phyloP scores from a whole-genome alignment of 92 coral and sea anemone species.

The Blastomussa wellsi region DNA sequence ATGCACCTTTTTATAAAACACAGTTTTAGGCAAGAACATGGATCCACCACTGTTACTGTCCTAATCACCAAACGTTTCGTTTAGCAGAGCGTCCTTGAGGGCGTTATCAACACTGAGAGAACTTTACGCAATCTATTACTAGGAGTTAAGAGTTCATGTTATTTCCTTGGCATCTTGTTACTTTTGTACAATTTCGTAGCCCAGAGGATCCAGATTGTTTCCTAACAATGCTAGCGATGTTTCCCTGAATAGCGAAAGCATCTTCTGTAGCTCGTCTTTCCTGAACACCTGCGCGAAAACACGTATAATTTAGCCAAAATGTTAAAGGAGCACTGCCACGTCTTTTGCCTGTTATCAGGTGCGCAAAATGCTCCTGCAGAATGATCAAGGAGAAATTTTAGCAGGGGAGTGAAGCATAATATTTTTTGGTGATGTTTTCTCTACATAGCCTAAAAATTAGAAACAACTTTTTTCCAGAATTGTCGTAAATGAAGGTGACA shows the following conservation, averaged over 20 bases:
- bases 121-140: not conserved
- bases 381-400: no score
- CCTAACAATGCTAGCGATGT: constrained; percentile 82
- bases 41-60: not conserved
- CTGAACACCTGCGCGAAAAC: constrained; percentile 81
- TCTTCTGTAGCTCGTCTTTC: constrained; percentile 88
- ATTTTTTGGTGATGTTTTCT: no score
- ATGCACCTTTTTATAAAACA: no score
- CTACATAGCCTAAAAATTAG: no score
- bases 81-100: not conserved
- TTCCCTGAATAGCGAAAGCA: constrained; percentile 75
- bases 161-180: not conserved
- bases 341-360: no score
- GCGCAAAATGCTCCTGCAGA: no score
- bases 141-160: not conserved
- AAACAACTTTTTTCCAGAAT: no score
- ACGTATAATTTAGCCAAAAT: not conserved
- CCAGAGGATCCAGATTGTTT: constrained; percentile 86
- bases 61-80: not conserved
- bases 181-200: constrained; percentile 68
- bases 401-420: no score
- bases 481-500: no score
- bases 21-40: not conserved
- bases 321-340: no score
- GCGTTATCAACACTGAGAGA: not conserved